Evolutionary conservation across 2,797 vertebrate species (phyloP).

Genomic region (Loris lydekkerianus): DNA sequence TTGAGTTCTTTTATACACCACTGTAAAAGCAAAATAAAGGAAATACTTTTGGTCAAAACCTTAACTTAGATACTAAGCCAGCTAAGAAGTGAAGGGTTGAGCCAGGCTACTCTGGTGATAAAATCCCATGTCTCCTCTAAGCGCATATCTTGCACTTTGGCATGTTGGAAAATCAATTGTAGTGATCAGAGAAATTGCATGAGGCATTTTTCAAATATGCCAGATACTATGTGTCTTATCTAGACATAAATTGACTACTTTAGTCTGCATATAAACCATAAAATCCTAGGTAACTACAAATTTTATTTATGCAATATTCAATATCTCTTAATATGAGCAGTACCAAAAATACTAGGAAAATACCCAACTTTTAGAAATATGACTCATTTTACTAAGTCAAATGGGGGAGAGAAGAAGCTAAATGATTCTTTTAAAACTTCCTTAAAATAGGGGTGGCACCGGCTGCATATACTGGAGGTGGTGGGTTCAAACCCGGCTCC

Average conservation of each 20-base stretch:
- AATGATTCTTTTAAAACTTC: constrained; percentile 20
- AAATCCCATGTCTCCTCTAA: not conserved
- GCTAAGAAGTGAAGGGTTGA: not conserved
- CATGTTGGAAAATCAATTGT: not conserved
- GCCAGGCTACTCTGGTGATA: not conserved
- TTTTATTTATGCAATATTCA: not conserved
- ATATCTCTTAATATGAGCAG: not conserved
- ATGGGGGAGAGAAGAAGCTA: not conserved
- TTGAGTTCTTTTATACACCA: not conserved
- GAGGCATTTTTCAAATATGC: not conserved
- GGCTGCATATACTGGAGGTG: no score
- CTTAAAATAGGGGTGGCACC: not conserved
- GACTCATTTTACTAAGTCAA: not conserved
- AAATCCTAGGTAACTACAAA: not conserved
- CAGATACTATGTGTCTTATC: not conserved
- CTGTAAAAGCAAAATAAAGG: not conserved
- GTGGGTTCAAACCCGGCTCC: no score
- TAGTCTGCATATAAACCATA: not conserved
- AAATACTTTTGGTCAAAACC: not conserved
- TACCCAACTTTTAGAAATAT: not conserved
- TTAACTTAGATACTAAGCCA: not conserved
- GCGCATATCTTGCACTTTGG: not conserved
- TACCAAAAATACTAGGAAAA: not conserved
- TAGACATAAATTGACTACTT: not conserved
- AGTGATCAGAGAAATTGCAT: not conserved